Evolutionary conservation across 2,888 invertebrate genomes (phyloP).

Genomic region (Venusia cambrica): DNA sequence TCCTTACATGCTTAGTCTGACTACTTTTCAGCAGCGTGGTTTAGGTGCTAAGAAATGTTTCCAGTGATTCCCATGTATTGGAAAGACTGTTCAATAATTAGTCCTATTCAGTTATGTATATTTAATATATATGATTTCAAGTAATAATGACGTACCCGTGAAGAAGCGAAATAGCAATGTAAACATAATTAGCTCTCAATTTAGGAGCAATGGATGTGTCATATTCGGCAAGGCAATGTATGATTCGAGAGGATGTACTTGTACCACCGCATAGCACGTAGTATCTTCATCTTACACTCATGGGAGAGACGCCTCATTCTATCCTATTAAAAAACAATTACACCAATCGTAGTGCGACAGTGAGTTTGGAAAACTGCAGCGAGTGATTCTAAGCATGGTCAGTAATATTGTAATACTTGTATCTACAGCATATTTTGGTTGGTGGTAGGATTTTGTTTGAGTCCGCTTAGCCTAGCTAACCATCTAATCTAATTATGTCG

Average conservation of each 20-base stretch:
- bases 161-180: constrained; percentile 24
- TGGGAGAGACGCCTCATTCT: constrained; percentile 43
- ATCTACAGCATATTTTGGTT: constrained; percentile 13
- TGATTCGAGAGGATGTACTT: constrained; percentile 32
- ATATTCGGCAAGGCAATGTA: constrained; percentile 37
- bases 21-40: too few relatives aligned
- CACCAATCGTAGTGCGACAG: too few relatives aligned
- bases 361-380: constrained; percentile 6
- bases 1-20: too few relatives aligned
- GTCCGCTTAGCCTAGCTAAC: too few relatives aligned
- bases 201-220: constrained; percentile 48
- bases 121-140: constrained; percentile 1
- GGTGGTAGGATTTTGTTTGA: not conserved
- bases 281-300: constrained; percentile 41
- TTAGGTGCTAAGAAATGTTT: too few relatives aligned
- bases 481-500: too few relatives aligned
- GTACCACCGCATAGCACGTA: constrained; percentile 34
- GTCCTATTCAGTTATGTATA: too few relatives aligned
- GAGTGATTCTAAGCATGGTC: constrained; percentile 26
- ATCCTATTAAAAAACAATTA: too few relatives aligned
- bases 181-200: constrained; percentile 34
- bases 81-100: too few relatives aligned
- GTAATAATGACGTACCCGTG: constrained; percentile 12
- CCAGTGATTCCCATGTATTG: too few relatives aligned
- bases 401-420: constrained; percentile 30